These are phyloP conservation scores for Craniophora ligustri DNA, from an alignment of 2,888 invertebrate species.

Conservation along the genomic window DNA sequence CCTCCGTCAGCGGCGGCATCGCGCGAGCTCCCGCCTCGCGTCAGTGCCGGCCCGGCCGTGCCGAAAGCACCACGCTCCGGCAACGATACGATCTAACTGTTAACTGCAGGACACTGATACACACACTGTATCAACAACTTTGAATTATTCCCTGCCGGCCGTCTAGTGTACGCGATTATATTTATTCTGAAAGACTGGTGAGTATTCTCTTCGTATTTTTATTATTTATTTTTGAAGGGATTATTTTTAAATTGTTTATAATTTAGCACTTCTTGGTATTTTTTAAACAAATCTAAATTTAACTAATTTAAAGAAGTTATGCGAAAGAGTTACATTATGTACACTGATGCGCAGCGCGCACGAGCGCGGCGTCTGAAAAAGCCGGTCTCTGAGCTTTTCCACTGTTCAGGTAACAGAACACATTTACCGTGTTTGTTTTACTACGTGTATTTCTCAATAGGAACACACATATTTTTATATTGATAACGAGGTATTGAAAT, in stretches of 20 bases:
- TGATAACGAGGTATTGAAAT: not conserved
- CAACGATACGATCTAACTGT: conserved; percentile 64
- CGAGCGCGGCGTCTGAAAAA: conserved; percentile 72
- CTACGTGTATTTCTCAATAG: conserved; percentile 11
- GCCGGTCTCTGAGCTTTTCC: conserved; percentile 79
- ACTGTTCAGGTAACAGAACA: conserved; percentile 57
- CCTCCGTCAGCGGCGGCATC: conserved; percentile 76
- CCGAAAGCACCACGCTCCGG: conserved; percentile 84
- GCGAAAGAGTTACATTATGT: conserved; percentile 3
- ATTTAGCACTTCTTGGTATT: not conserved
- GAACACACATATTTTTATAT: not conserved
- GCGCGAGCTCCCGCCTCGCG: conserved; percentile 75
- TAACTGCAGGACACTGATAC: conserved; percentile 77
- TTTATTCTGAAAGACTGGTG: conserved; percentile 75
- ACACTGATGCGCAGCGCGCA: conserved; percentile 48
- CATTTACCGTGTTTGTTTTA: conserved; percentile 27
- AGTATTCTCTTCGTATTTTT: conserved; percentile 64
- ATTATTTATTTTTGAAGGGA: conserved; percentile 21
- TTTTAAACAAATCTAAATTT: conserved; percentile 1
- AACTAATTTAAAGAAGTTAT: conserved; percentile 6
- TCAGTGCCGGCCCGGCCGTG: conserved; percentile 89
- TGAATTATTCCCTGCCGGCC: conserved; percentile 64
- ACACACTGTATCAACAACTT: conserved; percentile 67
- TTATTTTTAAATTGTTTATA: conserved; percentile 7
- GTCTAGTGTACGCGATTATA: conserved; percentile 73